phyloP scores from a whole-genome alignment of 2,888 invertebrate species.

The Xanthia togata region DNA sequence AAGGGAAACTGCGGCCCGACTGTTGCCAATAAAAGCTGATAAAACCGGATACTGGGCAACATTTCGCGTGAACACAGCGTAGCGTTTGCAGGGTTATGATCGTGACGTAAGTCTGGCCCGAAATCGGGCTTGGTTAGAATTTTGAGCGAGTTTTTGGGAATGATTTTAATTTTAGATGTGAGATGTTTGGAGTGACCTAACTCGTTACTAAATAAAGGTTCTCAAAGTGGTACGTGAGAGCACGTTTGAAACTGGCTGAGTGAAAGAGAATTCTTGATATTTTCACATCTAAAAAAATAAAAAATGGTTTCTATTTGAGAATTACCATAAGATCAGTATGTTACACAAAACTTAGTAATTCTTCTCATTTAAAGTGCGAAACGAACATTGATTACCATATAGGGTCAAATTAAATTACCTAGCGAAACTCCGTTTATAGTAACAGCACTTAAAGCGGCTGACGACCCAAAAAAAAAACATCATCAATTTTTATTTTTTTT shows the following conservation, averaged over 20 bases:
- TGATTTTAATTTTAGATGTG: conserved; percentile 49
- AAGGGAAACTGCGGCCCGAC: conserved; percentile 60
- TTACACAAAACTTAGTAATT: no score
- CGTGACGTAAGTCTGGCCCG: conserved; percentile 28
- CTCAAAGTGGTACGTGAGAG: background rate
- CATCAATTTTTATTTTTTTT: no score
- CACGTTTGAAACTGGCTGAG: background rate
- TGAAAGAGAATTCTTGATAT: background rate
- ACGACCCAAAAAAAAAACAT: no score
- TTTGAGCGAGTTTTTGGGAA: conserved; percentile 31
- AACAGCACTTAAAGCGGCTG: no score
- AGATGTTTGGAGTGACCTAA: conserved; percentile 13
- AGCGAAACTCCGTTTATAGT: no score
- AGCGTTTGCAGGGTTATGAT: conserved; percentile 54
- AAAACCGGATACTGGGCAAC: conserved; percentile 67
- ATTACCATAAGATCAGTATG: no score
- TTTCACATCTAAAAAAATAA: background rate
- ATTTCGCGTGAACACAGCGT: conserved; percentile 59
- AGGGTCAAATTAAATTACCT: no score
- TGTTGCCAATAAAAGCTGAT: conserved; percentile 71
- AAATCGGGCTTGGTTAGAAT: conserved; percentile 40
- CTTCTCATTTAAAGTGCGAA: no score
- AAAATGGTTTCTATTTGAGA: background rate
- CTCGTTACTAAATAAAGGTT: conserved; percentile 30
- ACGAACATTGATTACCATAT: no score